Conservation (phyloP, 2,113 vertebrate genomes). For the Psophia crepitans region DNA sequence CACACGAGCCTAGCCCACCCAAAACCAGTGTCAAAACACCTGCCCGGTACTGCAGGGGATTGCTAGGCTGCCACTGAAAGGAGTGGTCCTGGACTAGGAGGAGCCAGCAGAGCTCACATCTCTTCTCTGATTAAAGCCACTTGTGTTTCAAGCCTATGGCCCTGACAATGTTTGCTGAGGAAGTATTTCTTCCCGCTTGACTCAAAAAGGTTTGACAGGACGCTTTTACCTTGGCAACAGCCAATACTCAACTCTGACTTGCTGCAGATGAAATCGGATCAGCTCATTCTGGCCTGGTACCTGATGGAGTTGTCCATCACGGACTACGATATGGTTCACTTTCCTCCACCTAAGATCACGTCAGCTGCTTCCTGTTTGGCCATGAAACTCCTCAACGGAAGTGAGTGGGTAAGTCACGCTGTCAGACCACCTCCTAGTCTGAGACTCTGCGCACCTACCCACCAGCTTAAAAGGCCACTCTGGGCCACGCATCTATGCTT, state of each 20-base stretch:
- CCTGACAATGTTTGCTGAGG: not conserved
- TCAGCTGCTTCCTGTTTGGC: slow-evolving; percentile 82
- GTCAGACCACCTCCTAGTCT: not conserved
- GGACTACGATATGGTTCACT: slow-evolving; percentile 86
- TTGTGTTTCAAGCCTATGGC: not conserved
- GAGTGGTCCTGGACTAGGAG: not conserved
- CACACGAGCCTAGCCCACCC: not conserved
- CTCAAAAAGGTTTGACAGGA: not conserved
- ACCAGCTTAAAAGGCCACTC: not conserved
- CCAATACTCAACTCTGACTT: not conserved
- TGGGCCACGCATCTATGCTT: not conserved
- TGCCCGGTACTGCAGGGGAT: not conserved
- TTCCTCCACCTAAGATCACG: slow-evolving; percentile 81
- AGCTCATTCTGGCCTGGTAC: slow-evolving; percentile 83
- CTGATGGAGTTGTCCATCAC: slow-evolving; percentile 85
- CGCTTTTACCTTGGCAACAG: not conserved
- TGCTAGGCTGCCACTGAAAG: not conserved
- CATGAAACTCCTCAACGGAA: slow-evolving; percentile 76
- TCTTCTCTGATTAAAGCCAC: not conserved
- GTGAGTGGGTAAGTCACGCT: slow-evolving; percentile 78
- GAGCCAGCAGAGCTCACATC: not conserved
- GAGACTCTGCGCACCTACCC: not conserved
- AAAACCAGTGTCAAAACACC: not conserved
- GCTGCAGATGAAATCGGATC: slow-evolving; percentile 78
- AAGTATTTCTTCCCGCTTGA: not conserved